Evolutionary conservation across 1,140 invertebrate genomes (phyloP).

Genomic region (Polypedilum vanderplanki): DNA sequence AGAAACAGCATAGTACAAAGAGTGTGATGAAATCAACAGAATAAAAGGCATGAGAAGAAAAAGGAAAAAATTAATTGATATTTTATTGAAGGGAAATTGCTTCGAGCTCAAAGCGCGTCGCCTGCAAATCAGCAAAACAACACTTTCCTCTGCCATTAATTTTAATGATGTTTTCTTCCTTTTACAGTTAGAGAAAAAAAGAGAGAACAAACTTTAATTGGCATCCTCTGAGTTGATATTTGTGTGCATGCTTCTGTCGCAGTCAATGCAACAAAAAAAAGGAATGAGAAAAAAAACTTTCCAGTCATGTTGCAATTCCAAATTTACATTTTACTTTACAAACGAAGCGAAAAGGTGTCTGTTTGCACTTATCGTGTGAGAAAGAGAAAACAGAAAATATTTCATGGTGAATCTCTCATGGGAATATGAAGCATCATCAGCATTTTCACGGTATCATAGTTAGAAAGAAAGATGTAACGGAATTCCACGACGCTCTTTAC

Average conservation of each 20-base stretch:
- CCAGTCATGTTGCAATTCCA: slow-evolving; percentile 10
- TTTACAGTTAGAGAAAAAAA: neutral
- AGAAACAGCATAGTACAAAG: slow-evolving; percentile 1
- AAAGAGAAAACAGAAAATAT: neutral
- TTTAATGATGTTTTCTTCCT: slow-evolving; percentile 26
- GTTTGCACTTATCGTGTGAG: neutral
- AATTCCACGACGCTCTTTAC: neutral
- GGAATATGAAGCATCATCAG: neutral
- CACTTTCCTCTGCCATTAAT: slow-evolving; percentile 23
- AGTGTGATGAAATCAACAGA: neutral
- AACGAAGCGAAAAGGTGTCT: neutral
- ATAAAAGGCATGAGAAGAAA: neutral
- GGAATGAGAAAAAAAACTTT: neutral
- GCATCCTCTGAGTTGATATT: slow-evolving; percentile 9
- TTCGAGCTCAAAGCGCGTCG: slow-evolving; percentile 15
- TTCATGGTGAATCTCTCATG: neutral
- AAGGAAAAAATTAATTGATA: slow-evolving; percentile 26
- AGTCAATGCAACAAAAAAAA: neutral
- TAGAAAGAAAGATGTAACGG: neutral
- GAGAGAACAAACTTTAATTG: slow-evolving; percentile 7
- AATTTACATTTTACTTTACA: slow-evolving; percentile 7
- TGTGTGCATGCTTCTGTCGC: neutral
- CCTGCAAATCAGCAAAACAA: slow-evolving; percentile 6
- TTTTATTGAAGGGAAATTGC: slow-evolving; percentile 28
- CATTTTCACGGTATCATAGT: neutral